Base-by-base conservation (phyloP, 2,113 vertebrate species). In the Austrofundulus limnaeus region DNA sequence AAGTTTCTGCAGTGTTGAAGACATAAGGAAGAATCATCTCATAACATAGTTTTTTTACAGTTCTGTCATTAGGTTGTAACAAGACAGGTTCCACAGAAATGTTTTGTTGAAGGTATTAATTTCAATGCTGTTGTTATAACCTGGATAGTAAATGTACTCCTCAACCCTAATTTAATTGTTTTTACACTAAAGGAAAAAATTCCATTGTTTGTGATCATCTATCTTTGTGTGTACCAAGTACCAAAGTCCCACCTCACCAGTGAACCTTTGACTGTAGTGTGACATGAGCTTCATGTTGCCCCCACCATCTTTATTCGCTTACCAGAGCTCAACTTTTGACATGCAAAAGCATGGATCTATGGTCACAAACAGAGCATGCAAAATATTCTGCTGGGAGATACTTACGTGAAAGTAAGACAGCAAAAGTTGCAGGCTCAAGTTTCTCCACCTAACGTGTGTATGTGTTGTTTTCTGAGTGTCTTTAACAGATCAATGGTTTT, bases 281-380 rank as follows among this genome's bases (percentile, higher is more conserved):
- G 69, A 61, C 80, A 89, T 77, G 84, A 73, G 86, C 75, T 60
- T 75, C 65, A 86, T 57, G 51, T 72, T 43, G 76, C 61, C 48
- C 24, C 59, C 61, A 80, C 61, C 55, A 15, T 19, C 66, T 87
- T 86, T 75, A 92, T 88, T 90, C 89, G 89, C 89, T 78, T 70
- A 82, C 86, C 63, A 34, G 9, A 77, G 82, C 82, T 89, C 81
- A 83, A 90, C 89, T 93, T 93, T 90, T 87, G 68, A 87, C 89
- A 92, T 93, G 93, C 92, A 94, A 90, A 90, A 92, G 87, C 70
- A 84, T 73, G 75, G 89, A 93, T 78, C 91, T 94, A 79, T n/a
- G n/a, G 58, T 91, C 31, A 34, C 31, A 34, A 85, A 91, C 48
- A 73, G 3, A 66, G 66, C 82, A 86, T 79, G 73, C 69, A 63